phyloP scores from a whole-genome alignment of 2,888 invertebrate genomes.

The Pachydiplax longipennis region DNA sequence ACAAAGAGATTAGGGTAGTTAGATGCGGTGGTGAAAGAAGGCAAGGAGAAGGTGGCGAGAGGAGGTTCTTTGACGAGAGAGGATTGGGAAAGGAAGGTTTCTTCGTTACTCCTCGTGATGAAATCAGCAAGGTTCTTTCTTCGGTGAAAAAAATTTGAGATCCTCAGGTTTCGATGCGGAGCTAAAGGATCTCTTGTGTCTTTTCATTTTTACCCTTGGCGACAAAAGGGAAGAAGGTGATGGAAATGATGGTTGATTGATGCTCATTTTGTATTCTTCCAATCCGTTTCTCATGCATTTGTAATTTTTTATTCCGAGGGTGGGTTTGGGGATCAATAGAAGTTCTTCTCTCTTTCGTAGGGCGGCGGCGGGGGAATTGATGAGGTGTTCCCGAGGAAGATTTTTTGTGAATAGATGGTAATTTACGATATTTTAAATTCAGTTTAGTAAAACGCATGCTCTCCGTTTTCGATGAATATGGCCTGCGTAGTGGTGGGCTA shows the following conservation, averaged over 20 bases:
- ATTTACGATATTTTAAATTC: not conserved
- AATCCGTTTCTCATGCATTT: not conserved
- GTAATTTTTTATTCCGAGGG: not conserved
- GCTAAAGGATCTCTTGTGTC: not conserved
- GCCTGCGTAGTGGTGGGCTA: not conserved
- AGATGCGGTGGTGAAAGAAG: not conserved
- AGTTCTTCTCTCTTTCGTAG: not conserved
- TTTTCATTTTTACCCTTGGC: conserved; percentile 2
- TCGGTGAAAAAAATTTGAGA: not conserved
- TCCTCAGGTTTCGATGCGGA: not conserved
- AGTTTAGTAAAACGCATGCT: not conserved
- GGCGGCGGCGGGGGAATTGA: not conserved
- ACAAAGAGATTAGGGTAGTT: not conserved
- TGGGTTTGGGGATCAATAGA: not conserved
- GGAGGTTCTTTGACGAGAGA: not conserved
- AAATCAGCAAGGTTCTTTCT: conserved; percentile 2
- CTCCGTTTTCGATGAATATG: not conserved
- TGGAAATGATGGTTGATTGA: conserved; percentile 46
- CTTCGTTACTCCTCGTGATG: not conserved
- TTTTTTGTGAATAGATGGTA: not conserved
- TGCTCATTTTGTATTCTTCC: conserved; percentile 37
- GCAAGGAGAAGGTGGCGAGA: not conserved
- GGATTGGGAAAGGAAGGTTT: not conserved
- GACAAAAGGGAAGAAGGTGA: conserved; percentile 45
- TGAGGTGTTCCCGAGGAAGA: not conserved